A percentile compares a stretch with the other conserved stretches of the same genome.
Evolutionary conservation across 1,140 invertebrate species (phyloP).

Genomic region (Onthophagus taurus): DNA sequence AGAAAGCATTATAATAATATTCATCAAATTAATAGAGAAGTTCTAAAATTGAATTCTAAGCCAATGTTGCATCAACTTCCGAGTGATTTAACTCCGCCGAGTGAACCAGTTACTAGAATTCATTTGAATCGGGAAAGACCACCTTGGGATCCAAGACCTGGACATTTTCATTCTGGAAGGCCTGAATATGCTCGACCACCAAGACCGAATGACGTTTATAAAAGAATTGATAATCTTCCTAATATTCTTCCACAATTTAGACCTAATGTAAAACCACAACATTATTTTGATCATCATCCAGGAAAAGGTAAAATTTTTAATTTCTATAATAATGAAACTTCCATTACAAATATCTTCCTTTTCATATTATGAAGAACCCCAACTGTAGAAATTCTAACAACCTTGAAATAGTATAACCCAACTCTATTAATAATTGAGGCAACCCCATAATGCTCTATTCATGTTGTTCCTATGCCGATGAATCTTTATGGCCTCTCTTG

Average conservation of each 20-base stretch:
- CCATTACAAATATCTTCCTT: no score
- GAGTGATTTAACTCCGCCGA: conserved; percentile 35
- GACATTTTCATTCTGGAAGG: conserved; percentile 34
- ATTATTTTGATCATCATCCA: conserved; percentile 15
- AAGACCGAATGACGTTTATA: conserved; percentile 29
- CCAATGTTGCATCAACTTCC: conserved; percentile 38
- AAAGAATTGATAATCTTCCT: conserved; percentile 43
- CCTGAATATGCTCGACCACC: conserved; percentile 34
- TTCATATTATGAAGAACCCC: no score
- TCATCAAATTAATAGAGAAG: conserved; percentile 25
- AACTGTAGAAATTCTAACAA: no score
- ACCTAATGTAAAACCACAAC: conserved; percentile 41
- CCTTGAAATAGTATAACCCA: no score
- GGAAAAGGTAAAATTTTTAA: no score
- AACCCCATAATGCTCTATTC: no score
- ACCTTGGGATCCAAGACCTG: conserved; percentile 36
- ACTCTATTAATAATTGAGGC: no score
- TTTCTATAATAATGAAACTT: no score
- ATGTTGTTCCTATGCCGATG: no score
- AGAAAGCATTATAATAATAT: no score
- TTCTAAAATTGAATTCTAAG: conserved; percentile 33
- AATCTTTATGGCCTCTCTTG: no score
- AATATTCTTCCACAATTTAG: conserved; percentile 63
- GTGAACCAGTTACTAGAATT: conserved; percentile 22
- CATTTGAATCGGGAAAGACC: conserved; percentile 21